Evolutionary conservation across 2,797 vertebrate species (phyloP), one percentile per base, ranked within the genome.

Genomic region (Gymnodraco acuticeps): DNA sequence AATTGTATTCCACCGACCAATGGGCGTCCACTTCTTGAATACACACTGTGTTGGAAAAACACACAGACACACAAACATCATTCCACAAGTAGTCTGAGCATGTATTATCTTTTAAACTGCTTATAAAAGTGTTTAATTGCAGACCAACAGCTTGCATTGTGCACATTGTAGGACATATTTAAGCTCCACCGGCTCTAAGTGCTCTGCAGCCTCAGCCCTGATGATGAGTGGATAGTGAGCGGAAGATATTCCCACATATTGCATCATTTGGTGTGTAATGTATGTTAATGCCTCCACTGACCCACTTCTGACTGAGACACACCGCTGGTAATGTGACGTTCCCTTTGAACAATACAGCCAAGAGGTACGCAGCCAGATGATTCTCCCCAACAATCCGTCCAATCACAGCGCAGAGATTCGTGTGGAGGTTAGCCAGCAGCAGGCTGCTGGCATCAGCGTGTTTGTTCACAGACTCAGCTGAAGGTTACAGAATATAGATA

Each of bases 221-320:
- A 68, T 27, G 54, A 56, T 1, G n/a, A 77, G 50, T 50, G 75
- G 71, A 65, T 53, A 19, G 38, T 12, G 61, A 65, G 52, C 27
- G 14, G 19, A 77, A 70, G 78, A 78, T 78, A 78, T 80, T 82
- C 86, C 70, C 64, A 50, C 31, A 76, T 81, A 80, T 90, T 83
- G 81, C 84, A 82, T 90, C 88, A 85, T 81, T 82, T 78, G 75
- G 72, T 77, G 69, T 73, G 84, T 83, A 64, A 85, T 78, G 53
- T 87, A 88, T 90, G 87, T 77, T 89, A 87, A 93, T 89, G 75
- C 80, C 43, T 76, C 70, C 68, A 42, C 73, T 94, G 93, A 93
- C 92, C 92, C 89, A 93, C 73, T 93, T 94, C 78, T 89, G 77
- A 86, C 86, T 85, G 82, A 87, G 60, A 73, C 60, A 73, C 77